Evolutionary conservation across 2,797 vertebrate species (phyloP), one percentile per base, ranked within the genome.

Genomic region (Poeciliopsis paucimaculata): DNA sequence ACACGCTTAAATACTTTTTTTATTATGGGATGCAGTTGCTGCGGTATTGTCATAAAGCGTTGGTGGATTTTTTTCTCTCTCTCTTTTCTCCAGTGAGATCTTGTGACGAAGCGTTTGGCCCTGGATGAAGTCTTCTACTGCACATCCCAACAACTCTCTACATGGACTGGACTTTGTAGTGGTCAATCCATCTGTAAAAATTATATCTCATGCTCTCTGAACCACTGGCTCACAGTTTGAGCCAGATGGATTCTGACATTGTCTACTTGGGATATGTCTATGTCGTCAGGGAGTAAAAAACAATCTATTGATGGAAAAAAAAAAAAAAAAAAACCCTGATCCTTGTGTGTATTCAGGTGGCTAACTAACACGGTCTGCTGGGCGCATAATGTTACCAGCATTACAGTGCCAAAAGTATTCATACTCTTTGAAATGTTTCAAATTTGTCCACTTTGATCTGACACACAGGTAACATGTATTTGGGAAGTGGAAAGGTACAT

Each of bases 151-250:
- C 39, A 57, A 10, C 26, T 60, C 73, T 28, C 36, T 43, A 57
- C 53, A 41, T 18, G 51, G 51, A 41, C 53, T n/a, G 15, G 36
- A 57, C 53, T 41, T 23, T 41, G 53, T 57, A n/a, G 36, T 39
- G 34, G 53, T 13, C 26, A 55, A 60, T 31, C 26, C 55, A 75
- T 62, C 53, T 62, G 74, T 75, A 31, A 75, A 45, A 75, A 75
- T 60, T 41, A 75, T 75, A n/a, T 57, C 53, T 75, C 20, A 57
- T 49, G 46, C 51, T 57, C 51, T 55, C 26, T 57, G 39, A 75
- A 46, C n/a, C 26, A 45, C 41, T 60, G 36, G 28, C 53, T 75
- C 73, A 75, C 8, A 34, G 12, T 64, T 34, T 62, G 74, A 76
- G 41, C 9, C n/a, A 31, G 28, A 76, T 76, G 41, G 62, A 62